Base-by-base conservation (phyloP, 2,888 invertebrate genomes). In the Timema podura region DNA sequence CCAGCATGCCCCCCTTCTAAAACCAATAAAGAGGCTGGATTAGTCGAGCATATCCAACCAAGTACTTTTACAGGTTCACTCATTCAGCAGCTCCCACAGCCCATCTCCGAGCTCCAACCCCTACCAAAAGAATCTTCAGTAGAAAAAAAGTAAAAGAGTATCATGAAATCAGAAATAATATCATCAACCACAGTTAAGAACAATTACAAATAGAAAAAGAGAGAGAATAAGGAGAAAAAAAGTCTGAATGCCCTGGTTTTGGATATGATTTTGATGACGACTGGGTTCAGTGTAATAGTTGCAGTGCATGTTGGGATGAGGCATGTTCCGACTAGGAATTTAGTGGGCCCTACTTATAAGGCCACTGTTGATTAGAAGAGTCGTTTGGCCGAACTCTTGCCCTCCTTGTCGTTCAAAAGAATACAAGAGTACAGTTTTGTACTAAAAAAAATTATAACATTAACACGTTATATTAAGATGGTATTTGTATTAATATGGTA, bases 251-350 rank as follows among this genome's bases (percentile, higher is more conserved):
- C 61, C 61, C 30, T n/a, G 61, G 6, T 45, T 61, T 10, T 61
- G 61, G 30, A 61, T 13, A 45, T 5, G 61, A 2, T 61, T 1
- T 61, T 16, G 61, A 61, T 61, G 61, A 61, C 61, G 30, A 61
- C 61, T 61, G 11, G 30, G 61, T 61, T 8, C 61, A 61, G 61
- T 15, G 15, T 15, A 59, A 15, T 59, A 59, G 59, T 45, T 30
- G 61, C 45, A 61, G 61, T n/a, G 61, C 61, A 61, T 61, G 61
- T 8, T 2, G 61, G 61, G 44, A n/a, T 30, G 59, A 59, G 11
- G 59, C 15, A 59, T 59, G 61, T 16, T 61, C 16, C 61, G 16
- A 61, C 61, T 61, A 7, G 10, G 2, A 61, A 61, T 7, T 10
- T 45, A 61, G 15, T 11, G 6, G 15, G 45, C 61, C 16, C 8